Evolutionary conservation across 2,797 vertebrate species (phyloP).

Genomic region (Lacerta viridis): DNA sequence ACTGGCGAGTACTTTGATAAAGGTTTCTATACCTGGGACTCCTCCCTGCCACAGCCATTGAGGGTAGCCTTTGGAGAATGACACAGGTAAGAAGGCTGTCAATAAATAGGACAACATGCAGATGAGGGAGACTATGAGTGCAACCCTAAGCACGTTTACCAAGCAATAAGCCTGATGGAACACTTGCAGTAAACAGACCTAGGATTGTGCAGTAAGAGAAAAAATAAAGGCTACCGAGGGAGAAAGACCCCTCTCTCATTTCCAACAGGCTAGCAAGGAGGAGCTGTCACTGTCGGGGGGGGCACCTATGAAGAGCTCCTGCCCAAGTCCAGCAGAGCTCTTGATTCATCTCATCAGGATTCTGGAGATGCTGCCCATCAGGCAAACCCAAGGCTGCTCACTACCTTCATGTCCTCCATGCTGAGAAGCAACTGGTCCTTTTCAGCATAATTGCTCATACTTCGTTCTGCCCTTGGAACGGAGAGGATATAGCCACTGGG

Average conservation of each 20-base stretch:
- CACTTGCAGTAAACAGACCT: not conserved
- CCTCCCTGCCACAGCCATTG: no score
- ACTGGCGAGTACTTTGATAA: no score
- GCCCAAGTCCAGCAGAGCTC: not conserved
- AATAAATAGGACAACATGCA: not conserved
- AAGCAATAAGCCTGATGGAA: not conserved
- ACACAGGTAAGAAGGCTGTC: no score
- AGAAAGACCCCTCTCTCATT: not conserved
- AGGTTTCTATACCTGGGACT: no score
- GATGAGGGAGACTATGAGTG: not conserved
- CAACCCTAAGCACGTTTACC: not conserved
- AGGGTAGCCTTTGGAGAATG: no score
- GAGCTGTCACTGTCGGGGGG: not conserved
- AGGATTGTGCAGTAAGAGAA: not conserved
- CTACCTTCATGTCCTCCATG: constrained; percentile 87
- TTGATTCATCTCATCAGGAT: not conserved
- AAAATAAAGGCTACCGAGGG: not conserved
- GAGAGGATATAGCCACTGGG: constrained; percentile 38
- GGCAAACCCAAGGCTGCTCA: not conserved
- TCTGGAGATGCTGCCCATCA: not conserved
- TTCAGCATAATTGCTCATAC: constrained; percentile 63
- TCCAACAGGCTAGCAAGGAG: no score
- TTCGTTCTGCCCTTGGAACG: constrained; percentile 52
- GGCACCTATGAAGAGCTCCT: not conserved
- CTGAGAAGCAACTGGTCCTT: constrained; percentile 85